Conservation (phyloP, 2,888 invertebrate genomes). For the Coelinius sp. region DNA sequence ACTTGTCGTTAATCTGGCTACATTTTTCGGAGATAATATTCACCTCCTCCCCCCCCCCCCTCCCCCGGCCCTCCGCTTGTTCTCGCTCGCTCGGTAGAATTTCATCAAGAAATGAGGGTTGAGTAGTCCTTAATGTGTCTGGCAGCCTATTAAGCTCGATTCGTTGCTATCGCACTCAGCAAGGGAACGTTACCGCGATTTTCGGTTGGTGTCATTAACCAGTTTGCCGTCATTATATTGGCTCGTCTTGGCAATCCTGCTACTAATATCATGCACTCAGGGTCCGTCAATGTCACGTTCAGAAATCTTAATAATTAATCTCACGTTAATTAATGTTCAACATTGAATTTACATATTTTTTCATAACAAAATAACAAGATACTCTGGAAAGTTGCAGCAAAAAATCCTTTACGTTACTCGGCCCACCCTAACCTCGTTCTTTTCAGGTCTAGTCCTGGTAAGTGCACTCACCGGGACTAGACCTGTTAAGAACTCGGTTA, state of each 20-base stretch:
- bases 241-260: background rate
- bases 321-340: slow-evolving; percentile 57
- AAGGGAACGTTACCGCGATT: background rate
- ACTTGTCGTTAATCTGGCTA: background rate
- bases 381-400: too few species aligned
- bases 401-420: too few species aligned
- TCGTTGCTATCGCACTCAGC: slow-evolving; percentile 6
- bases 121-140: slow-evolving; percentile 14
- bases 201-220: slow-evolving; percentile 9
- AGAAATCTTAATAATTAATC: slow-evolving; percentile 63
- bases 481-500: too few species aligned
- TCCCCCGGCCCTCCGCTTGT: too few species aligned
- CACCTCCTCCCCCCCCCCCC: background rate
- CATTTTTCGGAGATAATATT: background rate
- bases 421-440: too few species aligned
- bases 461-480: too few species aligned
- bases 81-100: background rate
- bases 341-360: slow-evolving; percentile 3
- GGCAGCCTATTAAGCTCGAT: slow-evolving; percentile 14
- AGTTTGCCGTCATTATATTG: slow-evolving; percentile 7
- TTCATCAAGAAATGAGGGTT: slow-evolving; percentile 1
- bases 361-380: background rate
- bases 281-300: slow-evolving; percentile 45
- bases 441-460: too few species aligned
- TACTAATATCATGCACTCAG: slow-evolving; percentile 43